Evolutionary conservation across 2,113 vertebrate species (phyloP).

Genomic region (Semnopithecus entellus): DNA sequence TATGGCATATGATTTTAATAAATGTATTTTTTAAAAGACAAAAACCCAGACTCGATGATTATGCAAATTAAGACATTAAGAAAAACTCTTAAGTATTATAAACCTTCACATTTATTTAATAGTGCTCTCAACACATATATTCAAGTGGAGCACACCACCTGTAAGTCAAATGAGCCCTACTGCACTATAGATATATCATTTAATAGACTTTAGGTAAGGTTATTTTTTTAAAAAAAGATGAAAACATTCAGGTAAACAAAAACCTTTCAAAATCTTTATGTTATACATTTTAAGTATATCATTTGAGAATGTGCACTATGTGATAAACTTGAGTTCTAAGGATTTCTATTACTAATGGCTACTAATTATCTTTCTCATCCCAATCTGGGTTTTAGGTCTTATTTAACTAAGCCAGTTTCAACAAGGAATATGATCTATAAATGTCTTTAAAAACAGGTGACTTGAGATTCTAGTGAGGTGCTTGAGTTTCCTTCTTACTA

Average conservation of each 20-base stretch:
- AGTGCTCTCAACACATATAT: not conserved
- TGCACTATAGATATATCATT: not conserved
- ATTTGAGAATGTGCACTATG: not conserved
- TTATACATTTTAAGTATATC: not conserved
- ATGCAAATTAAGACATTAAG: not conserved
- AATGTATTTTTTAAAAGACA: not conserved
- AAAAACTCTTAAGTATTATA: not conserved
- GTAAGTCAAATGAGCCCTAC: not conserved
- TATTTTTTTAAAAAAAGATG: not conserved
- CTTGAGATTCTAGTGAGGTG: not conserved
- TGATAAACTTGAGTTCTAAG: not conserved
- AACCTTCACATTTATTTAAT: not conserved
- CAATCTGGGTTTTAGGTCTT: not conserved
- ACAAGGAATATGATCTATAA: not conserved
- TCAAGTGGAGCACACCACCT: not conserved
- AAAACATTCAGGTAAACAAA: not conserved
- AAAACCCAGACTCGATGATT: not conserved
- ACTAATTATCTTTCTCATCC: not conserved
- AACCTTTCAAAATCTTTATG: not conserved
- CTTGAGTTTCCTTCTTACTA: conserved; percentile 20
- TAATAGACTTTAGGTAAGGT: not conserved
- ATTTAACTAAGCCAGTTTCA: conserved; percentile 9
- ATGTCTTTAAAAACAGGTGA: conserved; percentile 44
- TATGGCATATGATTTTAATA: not conserved
- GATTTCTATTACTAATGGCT: not conserved